Base-by-base conservation (phyloP, 2,888 invertebrate species). In the Eutolmus rufibarbis region DNA sequence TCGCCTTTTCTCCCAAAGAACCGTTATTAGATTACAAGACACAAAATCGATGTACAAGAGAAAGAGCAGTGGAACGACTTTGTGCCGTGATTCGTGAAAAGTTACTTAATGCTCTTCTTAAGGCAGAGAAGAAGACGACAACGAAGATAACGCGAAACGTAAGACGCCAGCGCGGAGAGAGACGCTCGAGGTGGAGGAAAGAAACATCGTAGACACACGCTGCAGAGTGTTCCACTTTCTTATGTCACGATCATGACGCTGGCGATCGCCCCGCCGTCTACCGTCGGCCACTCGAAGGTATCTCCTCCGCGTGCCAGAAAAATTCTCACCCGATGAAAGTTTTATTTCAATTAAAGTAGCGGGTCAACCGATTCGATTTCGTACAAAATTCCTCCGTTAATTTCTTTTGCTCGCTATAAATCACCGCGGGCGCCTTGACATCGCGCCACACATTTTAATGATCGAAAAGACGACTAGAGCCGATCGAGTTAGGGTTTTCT, bases 11-110 rank as follows among this genome's bases (percentile, higher is more conserved):
- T 46, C 78, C 23, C 23, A n/a, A 78, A 78, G 78, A 78, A 78
- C 78, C 78, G 78, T 78, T 78, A 78, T 78, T 66, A 43, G 40
- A 40, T 78, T 40, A 78, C 19, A 78, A 78, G 40, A 78, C 78
- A 43, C 78, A 43, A 43, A 78, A 40, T 43, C 77, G n/a, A 40
- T 37, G 77, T 74, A 74, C 19, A 28, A 66, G 66, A 66, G 66
- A 66, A 76, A 76, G 37, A 37, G 37, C 34, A 14, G n/a, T 34
- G 37, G 76, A 76, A 37, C 76, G 76, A 37, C 34, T 76, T 46
- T 76, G 76, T 37, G 76, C 34, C 37, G 37, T 76, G 78, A 78
- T 78, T 78, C 78, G 78, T 78, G 78, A 78, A 78, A 40, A 40
- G 78, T 78, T 78, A 78, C 43, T 78, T 78, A 78, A 78, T 78